Percentiles rank a stretch among this genome's conserved stretches.
Evolutionary conservation across 2,888 invertebrate genomes (phyloP).

Genomic region (Lypha dubia): DNA sequence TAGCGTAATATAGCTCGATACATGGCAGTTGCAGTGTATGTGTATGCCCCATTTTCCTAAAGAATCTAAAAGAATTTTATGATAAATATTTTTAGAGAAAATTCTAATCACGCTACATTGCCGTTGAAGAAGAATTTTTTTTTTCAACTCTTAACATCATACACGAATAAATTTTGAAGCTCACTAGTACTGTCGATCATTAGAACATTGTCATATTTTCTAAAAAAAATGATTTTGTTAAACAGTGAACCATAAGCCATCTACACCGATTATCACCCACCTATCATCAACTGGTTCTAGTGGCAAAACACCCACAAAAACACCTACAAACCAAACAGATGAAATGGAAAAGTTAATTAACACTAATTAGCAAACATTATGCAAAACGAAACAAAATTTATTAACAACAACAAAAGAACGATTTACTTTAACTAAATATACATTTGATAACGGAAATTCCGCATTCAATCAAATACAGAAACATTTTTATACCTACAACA

Average conservation of each 20-base stretch:
- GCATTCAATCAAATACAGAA: conserved; percentile 43
- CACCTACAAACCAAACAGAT: conserved; percentile 23
- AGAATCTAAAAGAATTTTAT: too few relatives aligned
- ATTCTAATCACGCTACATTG: too few relatives aligned
- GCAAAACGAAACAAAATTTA: neutral
- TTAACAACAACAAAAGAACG: neutral
- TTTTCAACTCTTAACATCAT: too few relatives aligned
- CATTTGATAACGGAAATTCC: conserved; percentile 64
- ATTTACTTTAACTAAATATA: conserved; percentile 30
- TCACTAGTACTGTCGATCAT: too few relatives aligned
- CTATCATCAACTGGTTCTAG: neutral
- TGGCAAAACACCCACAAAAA: conserved; percentile 17
- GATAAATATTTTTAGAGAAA: too few relatives aligned
- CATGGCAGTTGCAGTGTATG: too few relatives aligned
- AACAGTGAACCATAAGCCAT: neutral
- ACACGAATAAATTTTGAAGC: too few relatives aligned
- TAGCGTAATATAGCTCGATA: too few relatives aligned
- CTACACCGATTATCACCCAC: neutral
- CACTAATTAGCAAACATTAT: conserved; percentile 45
- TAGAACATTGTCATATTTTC: too few relatives aligned
- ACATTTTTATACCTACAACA: conserved; percentile 7
- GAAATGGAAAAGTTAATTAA: conserved; percentile 48
- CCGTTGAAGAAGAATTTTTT: too few relatives aligned
- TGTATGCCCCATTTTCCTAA: too few relatives aligned
- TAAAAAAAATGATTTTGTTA: too few relatives aligned